Evolutionary conservation across 2,888 invertebrate genomes (phyloP).

Genomic region (Dysmachus trigonus): DNA sequence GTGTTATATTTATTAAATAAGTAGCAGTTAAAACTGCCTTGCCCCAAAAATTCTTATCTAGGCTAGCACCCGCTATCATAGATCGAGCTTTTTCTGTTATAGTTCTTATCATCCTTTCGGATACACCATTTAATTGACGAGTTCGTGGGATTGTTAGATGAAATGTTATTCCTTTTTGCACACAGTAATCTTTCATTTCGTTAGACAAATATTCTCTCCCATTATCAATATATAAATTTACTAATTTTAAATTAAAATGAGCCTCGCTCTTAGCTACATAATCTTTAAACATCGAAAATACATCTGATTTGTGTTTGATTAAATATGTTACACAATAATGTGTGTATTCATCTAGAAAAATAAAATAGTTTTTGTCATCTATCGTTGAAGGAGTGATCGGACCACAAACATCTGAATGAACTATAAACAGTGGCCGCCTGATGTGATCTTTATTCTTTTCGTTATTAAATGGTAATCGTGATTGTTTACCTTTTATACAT

Average conservation of each 20-base stretch:
- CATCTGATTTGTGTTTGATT: conserved; percentile 55
- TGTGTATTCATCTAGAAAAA: conserved; percentile 58
- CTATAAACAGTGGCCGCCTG: conserved; percentile 55
- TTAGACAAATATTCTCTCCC: conserved; percentile 54
- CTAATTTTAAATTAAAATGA: too few relatives aligned
- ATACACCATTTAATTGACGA: conserved; percentile 60
- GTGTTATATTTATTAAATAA: not conserved
- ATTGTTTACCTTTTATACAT: conserved; percentile 59
- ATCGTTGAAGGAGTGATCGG: conserved; percentile 49
- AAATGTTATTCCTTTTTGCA: conserved; percentile 56
- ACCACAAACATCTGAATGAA: conserved; percentile 56
- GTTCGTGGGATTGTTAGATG: conserved; percentile 60
- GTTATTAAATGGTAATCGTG: conserved; percentile 57
- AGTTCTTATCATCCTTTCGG: conserved; percentile 59
- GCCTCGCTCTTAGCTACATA: conserved; percentile 52
- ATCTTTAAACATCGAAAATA: conserved; percentile 53
- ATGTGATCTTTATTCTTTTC: conserved; percentile 48
- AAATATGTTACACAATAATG: conserved; percentile 52
- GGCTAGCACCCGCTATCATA: conserved; percentile 54
- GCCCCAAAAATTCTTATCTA: conserved; percentile 58
- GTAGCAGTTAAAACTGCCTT: conserved; percentile 54
- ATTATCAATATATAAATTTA: conserved; percentile 51
- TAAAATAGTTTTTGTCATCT: conserved; percentile 56
- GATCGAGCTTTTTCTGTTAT: conserved; percentile 59
- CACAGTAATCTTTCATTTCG: conserved; percentile 56